These are phyloP conservation scores for Pelosia muscerda DNA, from an alignment of 2,888 invertebrate genomes.

Conservation along the genomic window DNA sequence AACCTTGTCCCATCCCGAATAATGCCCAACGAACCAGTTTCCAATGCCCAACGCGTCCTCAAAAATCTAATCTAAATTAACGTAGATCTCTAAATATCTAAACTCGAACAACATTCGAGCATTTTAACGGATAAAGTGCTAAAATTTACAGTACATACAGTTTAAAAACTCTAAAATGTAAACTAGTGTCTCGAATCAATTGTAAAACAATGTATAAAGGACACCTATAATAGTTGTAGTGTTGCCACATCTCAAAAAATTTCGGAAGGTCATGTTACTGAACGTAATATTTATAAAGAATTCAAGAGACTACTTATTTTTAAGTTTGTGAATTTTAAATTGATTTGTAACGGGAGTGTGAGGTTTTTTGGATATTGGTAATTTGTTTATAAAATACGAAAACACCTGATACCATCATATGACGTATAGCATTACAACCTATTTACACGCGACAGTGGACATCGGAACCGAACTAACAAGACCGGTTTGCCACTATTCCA, in stretches of 20 bases:
- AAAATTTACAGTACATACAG: background rate
- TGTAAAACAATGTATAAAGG: constrained; percentile 5
- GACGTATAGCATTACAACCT: no score
- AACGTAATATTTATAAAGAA: background rate
- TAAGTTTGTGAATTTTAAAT: background rate
- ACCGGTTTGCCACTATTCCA: constrained; percentile 38
- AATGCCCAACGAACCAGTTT: no score
- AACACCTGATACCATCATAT: no score
- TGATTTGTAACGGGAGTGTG: background rate
- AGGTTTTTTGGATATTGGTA: background rate
- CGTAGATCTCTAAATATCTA: background rate
- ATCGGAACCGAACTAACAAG: constrained; percentile 30
- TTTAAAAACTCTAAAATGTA: background rate
- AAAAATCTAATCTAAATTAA: background rate
- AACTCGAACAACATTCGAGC: background rate
- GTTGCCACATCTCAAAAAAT: background rate
- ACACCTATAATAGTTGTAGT: no score
- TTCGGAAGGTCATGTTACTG: constrained; percentile 2
- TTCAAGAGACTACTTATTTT: background rate
- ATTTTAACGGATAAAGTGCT: background rate
- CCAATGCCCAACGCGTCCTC: no score
- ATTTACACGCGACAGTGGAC: constrained; percentile 13
- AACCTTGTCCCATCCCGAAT: no score
- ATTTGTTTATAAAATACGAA: no score
- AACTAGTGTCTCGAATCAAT: constrained; percentile 8